These are phyloP conservation scores for Lutjanus argentimaculatus DNA, from an alignment of 2,797 vertebrate species.

Conservation along the genomic window DNA sequence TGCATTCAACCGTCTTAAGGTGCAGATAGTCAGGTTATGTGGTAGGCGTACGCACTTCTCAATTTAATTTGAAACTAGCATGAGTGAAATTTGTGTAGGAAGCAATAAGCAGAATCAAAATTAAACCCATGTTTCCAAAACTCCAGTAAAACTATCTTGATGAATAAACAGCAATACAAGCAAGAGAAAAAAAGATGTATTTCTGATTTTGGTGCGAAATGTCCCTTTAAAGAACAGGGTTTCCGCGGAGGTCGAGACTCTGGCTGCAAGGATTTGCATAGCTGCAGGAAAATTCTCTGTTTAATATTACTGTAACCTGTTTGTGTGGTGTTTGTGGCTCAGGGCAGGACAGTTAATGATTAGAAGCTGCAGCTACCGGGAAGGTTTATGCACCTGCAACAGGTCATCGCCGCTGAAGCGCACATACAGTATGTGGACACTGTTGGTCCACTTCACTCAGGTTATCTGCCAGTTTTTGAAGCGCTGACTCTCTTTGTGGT, in stretches of 20 bases:
- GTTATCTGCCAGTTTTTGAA: slow-evolving; percentile 8
- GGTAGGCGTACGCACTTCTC: too few relatives aligned
- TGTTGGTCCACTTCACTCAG: slow-evolving; percentile 6
- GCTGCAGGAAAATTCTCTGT: slow-evolving; percentile 43
- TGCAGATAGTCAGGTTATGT: too few relatives aligned
- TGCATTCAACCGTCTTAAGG: too few relatives aligned
- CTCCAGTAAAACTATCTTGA: too few relatives aligned
- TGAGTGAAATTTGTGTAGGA: too few relatives aligned
- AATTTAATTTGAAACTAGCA: too few relatives aligned
- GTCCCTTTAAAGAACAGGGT: background rate
- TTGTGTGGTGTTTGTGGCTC: slow-evolving; percentile 24
- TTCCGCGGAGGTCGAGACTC: slow-evolving; percentile 15
- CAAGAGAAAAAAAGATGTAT: too few relatives aligned
- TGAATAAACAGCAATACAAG: too few relatives aligned
- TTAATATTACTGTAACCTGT: slow-evolving; percentile 18
- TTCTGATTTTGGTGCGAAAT: too few relatives aligned
- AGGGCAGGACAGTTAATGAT: slow-evolving; percentile 51
- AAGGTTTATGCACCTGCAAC: slow-evolving; percentile 72
- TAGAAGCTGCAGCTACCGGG: slow-evolving; percentile 34
- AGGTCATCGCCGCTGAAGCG: slow-evolving; percentile 39
- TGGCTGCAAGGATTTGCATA: slow-evolving; percentile 67
- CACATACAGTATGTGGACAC: background rate
- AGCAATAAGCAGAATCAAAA: too few relatives aligned
- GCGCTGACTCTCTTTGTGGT: slow-evolving; percentile 10
- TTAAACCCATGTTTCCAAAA: too few relatives aligned